Evolutionary conservation across 2,888 invertebrate species (phyloP).

Genomic region (Lamproptera curius): DNA sequence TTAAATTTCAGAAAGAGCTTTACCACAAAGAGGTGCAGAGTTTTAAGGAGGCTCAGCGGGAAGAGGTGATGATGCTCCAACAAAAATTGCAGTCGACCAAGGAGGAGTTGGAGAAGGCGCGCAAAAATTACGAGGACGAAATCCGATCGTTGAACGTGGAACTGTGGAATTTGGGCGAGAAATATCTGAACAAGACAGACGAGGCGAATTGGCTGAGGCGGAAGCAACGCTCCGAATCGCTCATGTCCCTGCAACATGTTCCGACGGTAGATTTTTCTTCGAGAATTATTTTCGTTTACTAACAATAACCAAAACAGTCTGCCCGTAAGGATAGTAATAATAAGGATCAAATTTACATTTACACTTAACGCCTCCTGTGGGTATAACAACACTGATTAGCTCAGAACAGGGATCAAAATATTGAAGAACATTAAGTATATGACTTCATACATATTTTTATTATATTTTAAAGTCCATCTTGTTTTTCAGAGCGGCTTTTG

Average conservation of each 20-base stretch:
- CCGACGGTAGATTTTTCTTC: no score
- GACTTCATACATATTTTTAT: no score
- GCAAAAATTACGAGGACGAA: constrained; percentile 57
- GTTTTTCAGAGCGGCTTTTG: constrained; percentile 51
- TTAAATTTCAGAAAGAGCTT: constrained; percentile 72
- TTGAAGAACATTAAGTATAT: no score
- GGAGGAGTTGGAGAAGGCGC: constrained; percentile 62
- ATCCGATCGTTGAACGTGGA: constrained; percentile 72
- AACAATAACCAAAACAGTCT: no score
- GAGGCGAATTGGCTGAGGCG: constrained; percentile 73
- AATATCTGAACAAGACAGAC: constrained; percentile 75
- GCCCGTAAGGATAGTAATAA: no score
- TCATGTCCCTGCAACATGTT: constrained; percentile 67
- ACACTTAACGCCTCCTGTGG: no score
- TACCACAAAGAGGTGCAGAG: constrained; percentile 80
- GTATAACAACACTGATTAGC: no score
- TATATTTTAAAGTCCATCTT: no score
- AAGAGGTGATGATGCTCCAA: constrained; percentile 68
- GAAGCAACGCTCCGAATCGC: constrained; percentile 55
- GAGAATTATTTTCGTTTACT: no score
- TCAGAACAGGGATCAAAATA: no score
- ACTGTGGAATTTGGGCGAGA: constrained; percentile 80
- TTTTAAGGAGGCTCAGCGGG: constrained; percentile 68
- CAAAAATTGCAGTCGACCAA: constrained; percentile 73
- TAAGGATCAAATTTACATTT: no score